Conservation (phyloP, 2,113 vertebrate genomes). For the Otis tarda region DNA sequence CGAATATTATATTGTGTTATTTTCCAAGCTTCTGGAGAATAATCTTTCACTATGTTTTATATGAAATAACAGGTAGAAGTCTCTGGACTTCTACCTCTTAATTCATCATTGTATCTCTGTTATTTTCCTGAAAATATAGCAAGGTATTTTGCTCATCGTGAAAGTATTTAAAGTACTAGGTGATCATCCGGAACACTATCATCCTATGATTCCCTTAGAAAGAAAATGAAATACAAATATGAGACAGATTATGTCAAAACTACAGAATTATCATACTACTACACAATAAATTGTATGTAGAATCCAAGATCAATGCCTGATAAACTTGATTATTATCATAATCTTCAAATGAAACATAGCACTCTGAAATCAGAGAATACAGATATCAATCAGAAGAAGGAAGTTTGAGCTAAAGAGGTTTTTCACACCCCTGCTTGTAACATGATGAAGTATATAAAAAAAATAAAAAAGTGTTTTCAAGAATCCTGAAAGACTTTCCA, state of each 20-base stretch:
- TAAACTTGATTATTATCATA: background rate
- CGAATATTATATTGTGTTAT: background rate
- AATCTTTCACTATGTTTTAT: background rate
- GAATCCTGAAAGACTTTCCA: background rate
- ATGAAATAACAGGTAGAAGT: background rate
- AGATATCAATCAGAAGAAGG: fast-evolving
- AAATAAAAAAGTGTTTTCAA: background rate
- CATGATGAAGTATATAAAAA: background rate
- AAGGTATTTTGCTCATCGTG: background rate
- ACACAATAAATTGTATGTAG: background rate
- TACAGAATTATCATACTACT: background rate
- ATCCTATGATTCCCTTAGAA: background rate
- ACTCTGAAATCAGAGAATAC: background rate
- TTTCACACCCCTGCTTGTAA: background rate
- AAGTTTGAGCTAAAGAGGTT: background rate
- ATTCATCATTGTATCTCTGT: too few species aligned
- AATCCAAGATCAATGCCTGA: background rate
- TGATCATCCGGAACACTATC: background rate
- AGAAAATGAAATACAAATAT: background rate
- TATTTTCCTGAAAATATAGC: background rate
- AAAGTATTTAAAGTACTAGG: background rate
- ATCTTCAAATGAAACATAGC: background rate
- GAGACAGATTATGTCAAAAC: background rate
- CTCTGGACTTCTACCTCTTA: too few species aligned
- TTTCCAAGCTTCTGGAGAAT: background rate